Evolutionary conservation across 2,113 vertebrate species (phyloP), one percentile per base, ranked within the genome.

Genomic region (Malurus cyaneus): DNA sequence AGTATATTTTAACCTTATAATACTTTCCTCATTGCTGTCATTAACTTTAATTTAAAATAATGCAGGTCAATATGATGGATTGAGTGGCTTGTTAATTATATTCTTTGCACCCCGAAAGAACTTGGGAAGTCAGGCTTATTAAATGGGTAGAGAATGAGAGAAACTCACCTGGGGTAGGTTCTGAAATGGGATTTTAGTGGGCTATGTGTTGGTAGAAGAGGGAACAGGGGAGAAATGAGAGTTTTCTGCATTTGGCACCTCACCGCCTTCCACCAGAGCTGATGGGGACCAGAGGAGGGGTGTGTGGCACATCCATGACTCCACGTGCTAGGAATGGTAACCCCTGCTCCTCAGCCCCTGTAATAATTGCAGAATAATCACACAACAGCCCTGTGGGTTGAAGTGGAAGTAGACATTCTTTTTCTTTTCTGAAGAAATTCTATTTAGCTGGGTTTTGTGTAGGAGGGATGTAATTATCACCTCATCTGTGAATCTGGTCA

Each of bases 61-160:
- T 82, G 65, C 87, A 25, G 11, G 62, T 91, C 32, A 42, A 21
- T 90, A 39, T 74, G 70, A 57, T 70, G 89, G 67, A 94, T 81
- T 65, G 59, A 69, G 59, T 14, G 44, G 56, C 78, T 92, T 93
- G 73, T 95, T 85, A 94, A 91, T 94, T 83, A 92, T 34, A 79
- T 93, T 92, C 84, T 91, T 92, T 77, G 32, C 78, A 95, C 86
- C 92, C 93, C 89, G 36, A 91, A 83, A 89, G 96, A 95, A 84
- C 91, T 20, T 28, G 26, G 88, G 96, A 96, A 78, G 81, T 52
- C 60, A 83, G 85, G n/a, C 72, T 96, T 96, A 70, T 97, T 96
- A 95, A 94, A 94, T 94, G 92, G 93, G 14, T 18, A 80, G 88
- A 94, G 88, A 95, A 94, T 96, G 94, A 94, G 34, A 56, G 87